A percentile compares a stretch with the other conserved stretches of the same genome.
phyloP scores from a whole-genome alignment of 2,797 vertebrate genomes.

The Anableps anableps region DNA sequence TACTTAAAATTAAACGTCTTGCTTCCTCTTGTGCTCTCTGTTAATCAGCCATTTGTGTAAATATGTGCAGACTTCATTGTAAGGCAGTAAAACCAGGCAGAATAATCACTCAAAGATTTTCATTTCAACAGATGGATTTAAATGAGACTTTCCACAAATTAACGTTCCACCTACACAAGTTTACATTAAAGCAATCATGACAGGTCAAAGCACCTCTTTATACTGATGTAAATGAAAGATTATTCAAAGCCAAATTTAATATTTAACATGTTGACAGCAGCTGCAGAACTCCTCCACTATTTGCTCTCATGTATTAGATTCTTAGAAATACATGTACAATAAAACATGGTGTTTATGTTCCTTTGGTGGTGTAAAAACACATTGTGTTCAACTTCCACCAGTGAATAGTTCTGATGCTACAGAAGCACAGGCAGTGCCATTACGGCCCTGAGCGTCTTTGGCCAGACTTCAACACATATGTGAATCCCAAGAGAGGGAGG shows the following conservation, averaged over 20 bases:
- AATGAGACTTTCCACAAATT: background rate
- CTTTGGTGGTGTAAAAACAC: background rate
- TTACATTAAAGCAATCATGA: conserved; percentile 1
- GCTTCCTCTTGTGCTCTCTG: conserved; percentile 50
- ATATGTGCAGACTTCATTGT: conserved; percentile 46
- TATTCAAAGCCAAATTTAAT: background rate
- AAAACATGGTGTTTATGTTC: background rate
- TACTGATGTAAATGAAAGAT: background rate
- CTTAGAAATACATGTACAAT: background rate
- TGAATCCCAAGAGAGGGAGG: conserved; percentile 51
- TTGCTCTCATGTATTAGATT: background rate
- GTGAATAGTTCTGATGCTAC: conserved; percentile 42
- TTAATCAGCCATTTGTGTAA: conserved; percentile 54
- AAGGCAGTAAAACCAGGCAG: conserved; percentile 32
- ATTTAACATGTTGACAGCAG: background rate
- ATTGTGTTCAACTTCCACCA: conserved; percentile 47
- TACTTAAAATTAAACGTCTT: background rate
- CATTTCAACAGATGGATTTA: background rate
- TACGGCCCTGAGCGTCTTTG: conserved; percentile 60
- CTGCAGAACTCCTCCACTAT: background rate
- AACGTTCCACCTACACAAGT: conserved; percentile 1
- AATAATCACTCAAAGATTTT: background rate
- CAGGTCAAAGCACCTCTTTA: background rate
- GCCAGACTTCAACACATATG: conserved; percentile 58
- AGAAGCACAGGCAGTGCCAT: conserved; percentile 58